phyloP scores from a whole-genome alignment of 2,113 vertebrate genomes.

The Dasyurus viverrinus region DNA sequence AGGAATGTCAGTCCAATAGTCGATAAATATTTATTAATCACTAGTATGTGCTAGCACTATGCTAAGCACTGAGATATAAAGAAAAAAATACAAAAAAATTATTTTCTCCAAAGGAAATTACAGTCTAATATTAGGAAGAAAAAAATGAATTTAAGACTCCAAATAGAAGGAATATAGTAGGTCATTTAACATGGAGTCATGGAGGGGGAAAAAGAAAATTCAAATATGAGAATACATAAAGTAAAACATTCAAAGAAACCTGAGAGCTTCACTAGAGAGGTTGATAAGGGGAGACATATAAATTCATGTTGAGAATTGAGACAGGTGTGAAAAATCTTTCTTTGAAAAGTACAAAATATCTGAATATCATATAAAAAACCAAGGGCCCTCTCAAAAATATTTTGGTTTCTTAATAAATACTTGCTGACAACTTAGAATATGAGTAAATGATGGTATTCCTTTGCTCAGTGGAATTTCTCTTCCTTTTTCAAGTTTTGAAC shows the following conservation, averaged over 20 bases:
- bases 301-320: conserved; percentile 19
- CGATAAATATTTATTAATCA: background rate
- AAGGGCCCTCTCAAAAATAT: conserved; percentile 25
- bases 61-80: background rate
- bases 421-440: background rate
- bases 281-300: background rate
- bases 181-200: background rate
- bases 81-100: background rate
- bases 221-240: background rate
- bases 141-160: background rate
- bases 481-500: background rate
- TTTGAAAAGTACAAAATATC: conserved; percentile 1
- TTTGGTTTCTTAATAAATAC: background rate
- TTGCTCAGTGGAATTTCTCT: background rate
- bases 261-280: background rate
- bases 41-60: background rate
- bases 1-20: background rate
- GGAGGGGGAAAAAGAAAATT: background rate
- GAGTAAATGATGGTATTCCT: background rate
- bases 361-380: conserved; percentile 1
- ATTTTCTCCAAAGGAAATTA: background rate
- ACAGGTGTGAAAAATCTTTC: conserved; percentile 22
- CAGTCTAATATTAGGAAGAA: background rate
- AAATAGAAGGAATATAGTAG: background rate
- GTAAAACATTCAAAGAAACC: background rate